phyloP scores from a whole-genome alignment of 2,888 invertebrate genomes.

The Cabera pusaria region DNA sequence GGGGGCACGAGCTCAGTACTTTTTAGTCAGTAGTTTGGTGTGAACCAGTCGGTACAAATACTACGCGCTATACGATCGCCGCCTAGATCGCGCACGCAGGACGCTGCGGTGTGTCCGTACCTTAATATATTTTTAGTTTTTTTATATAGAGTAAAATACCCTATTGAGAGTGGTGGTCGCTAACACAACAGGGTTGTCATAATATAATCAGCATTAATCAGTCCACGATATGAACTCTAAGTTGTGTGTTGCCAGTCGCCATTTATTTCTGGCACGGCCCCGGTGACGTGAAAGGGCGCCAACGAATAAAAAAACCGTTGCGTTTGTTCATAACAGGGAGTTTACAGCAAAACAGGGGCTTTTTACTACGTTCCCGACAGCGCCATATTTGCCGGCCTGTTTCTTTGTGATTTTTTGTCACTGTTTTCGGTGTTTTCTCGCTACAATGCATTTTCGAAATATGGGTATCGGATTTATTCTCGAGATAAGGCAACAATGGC shows the following conservation, averaged over 20 bases:
- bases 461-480: constrained; percentile 25
- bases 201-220: too few species aligned
- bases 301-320: constrained; percentile 33
- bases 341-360: constrained; percentile 32
- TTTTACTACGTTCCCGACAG: constrained; percentile 33
- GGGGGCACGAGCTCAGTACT: too few species aligned
- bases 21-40: too few species aligned
- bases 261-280: constrained; percentile 20
- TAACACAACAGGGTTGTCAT: too few species aligned
- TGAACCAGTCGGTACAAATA: too few species aligned
- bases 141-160: too few species aligned
- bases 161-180: too few species aligned
- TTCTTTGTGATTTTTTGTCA: constrained; percentile 28
- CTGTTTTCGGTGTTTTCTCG: constrained; percentile 23
- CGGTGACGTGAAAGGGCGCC: constrained; percentile 29
- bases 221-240: too few species aligned
- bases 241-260: constrained; percentile 19
- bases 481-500: constrained; percentile 21
- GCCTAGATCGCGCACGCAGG: too few species aligned
- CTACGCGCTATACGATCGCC: too few species aligned
- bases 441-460: constrained; percentile 26
- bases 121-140: too few species aligned
- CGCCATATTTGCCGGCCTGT: constrained; percentile 30
- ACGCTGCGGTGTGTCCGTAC: too few species aligned
- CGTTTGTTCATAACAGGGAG: constrained; percentile 39